phyloP scores from a whole-genome alignment of 2,113 vertebrate species.

The Acrocephalus kingi region DNA sequence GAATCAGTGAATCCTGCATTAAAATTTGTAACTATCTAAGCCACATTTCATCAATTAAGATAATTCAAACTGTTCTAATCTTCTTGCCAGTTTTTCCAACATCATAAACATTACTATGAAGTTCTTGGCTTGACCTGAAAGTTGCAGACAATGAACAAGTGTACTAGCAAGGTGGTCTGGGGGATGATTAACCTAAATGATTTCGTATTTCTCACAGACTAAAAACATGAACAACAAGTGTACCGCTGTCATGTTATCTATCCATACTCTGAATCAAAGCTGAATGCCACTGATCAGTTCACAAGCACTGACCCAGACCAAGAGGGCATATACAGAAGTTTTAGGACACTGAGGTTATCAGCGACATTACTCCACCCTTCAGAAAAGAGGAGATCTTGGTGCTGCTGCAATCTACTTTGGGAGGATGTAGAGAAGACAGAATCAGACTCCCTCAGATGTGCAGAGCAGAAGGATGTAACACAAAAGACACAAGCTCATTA shows the following conservation, averaged over 20 bases:
- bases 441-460: neutral
- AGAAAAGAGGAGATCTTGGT: neutral
- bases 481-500: neutral
- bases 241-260: no score
- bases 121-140: neutral
- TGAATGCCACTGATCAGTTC: neutral
- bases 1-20: neutral
- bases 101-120: neutral
- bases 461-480: neutral
- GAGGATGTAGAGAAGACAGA: neutral
- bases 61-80: neutral
- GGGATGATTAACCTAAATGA: neutral
- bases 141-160: neutral
- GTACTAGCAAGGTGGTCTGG: neutral
- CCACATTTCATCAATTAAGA: neutral
- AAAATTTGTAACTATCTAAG: neutral
- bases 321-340: neutral
- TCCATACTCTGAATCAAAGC: neutral
- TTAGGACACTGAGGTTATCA: neutral
- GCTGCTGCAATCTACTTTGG: neutral
- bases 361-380: neutral
- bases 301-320: neutral
- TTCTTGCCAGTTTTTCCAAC: neutral
- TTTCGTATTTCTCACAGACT: neutral
- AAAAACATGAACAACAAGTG: neutral